phyloP scores from a whole-genome alignment of 1,140 invertebrate genomes.

The Polyergus mexicanus region DNA sequence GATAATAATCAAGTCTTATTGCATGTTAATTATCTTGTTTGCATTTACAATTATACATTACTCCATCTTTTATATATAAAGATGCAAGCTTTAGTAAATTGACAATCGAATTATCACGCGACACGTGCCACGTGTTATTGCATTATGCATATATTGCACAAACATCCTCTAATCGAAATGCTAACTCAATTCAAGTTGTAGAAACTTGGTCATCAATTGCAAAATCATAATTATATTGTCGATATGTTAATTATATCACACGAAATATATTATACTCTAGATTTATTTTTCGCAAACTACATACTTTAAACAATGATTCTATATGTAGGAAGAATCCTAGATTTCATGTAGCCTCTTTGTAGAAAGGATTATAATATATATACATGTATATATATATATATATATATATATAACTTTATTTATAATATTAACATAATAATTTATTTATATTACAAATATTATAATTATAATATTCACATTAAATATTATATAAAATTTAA shows the following conservation, averaged over 20 bases:
- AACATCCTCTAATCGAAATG: slow-evolving; percentile 4
- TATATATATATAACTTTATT: too few species aligned
- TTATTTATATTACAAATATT: too few species aligned
- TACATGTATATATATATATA: too few species aligned
- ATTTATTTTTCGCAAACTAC: not conserved
- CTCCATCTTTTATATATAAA: not conserved
- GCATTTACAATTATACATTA: not conserved
- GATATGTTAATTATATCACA: not conserved
- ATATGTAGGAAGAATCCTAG: too few species aligned
- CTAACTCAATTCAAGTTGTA: not conserved
- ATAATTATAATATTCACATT: too few species aligned
- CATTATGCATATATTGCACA: slow-evolving; percentile 10
- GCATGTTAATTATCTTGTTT: not conserved
- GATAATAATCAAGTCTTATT: not conserved
- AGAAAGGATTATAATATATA: too few species aligned
- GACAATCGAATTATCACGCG: slow-evolving; percentile 7
- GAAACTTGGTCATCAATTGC: not conserved
- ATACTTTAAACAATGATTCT: too few species aligned
- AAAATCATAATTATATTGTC: not conserved
- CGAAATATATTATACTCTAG: not conserved
- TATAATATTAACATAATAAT: too few species aligned
- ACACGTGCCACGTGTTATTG: not conserved
- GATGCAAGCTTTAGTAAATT: not conserved
- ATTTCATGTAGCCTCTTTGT: too few species aligned
- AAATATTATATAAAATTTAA: too few species aligned